Evolutionary conservation across 2,888 invertebrate species (phyloP), one percentile per base, ranked within the genome.

Genomic region (Acleris cristana): DNA sequence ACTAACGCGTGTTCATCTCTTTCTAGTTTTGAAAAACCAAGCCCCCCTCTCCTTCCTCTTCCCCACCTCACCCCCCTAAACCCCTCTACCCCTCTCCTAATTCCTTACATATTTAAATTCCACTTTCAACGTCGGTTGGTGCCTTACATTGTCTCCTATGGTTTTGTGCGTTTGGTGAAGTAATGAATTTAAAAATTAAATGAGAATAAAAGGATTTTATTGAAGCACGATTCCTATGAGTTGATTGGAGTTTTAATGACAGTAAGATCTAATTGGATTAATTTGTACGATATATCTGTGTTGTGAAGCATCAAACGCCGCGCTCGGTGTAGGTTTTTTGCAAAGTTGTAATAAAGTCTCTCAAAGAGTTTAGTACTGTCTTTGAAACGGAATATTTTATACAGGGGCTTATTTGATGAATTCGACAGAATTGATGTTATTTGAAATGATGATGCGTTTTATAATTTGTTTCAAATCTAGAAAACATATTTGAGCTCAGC

Each of bases 71-170:
- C 60, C 62, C 70, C 69, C 75, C 70, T 40, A 40, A 40, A 67
- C 70, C 69, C 65, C 70, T 58, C 65, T 69, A 34, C 80, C 84
- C 86, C 80, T 78, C 86, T 86, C 91, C 92, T 92, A 92, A 92
- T 92, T 92, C 92, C 90, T 90, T 92, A 92, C 92, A 91, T 91
- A 92, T 92, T 92, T 92, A 92, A 92, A 92, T 91, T 92, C 91
- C 88, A 90, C 90, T 92, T 90, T 83, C 87, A 85, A 81, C 87
- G 88, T 83, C 79, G 79, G 82, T 76, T 77, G 86, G 83, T 88
- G 85, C 87, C 87, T 89, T 85, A 88, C 90, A 91, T 90, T 91
- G 91, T 90, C 90, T 90, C 88, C 88, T 82, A 85, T 82, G 85
- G 83, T 81, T 86, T 86, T 82, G 80, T 83, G 76, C 85, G 81